Conservation (phyloP, 2,113 vertebrate species). For the Enhydra lutris region DNA sequence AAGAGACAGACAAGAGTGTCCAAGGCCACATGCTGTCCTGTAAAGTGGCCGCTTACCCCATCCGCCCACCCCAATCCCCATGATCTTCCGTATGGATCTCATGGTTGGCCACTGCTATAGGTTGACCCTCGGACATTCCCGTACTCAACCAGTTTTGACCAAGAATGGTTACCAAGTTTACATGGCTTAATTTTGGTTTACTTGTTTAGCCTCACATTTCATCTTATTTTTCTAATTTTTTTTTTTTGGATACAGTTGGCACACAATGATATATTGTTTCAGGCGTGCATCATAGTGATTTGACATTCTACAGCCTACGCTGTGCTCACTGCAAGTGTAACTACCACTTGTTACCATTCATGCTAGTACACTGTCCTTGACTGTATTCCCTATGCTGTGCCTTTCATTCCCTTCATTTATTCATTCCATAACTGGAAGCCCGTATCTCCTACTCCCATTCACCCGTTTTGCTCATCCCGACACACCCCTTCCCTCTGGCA, state of each 20-base stretch:
- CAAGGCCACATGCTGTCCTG: no score
- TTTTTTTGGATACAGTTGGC: not conserved
- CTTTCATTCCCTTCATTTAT: not conserved
- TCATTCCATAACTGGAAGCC: not conserved
- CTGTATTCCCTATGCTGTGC: not conserved
- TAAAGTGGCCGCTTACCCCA: not conserved
- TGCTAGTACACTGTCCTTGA: not conserved
- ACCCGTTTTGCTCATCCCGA: not conserved
- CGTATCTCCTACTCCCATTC: not conserved
- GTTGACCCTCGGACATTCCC: not conserved
- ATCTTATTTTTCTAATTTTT: not conserved
- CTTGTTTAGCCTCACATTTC: not conserved
- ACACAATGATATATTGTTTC: not conserved
- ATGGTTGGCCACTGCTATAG: not conserved
- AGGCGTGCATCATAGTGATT: not conserved
- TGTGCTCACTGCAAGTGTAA: not conserved
- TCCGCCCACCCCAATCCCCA: rapidly evolving
- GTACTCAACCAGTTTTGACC: no score
- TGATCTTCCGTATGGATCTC: not conserved
- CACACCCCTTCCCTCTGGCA: not conserved
- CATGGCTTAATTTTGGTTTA: not conserved
- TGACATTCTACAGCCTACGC: not conserved
- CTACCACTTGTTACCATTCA: not conserved
- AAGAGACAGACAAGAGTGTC: not conserved
- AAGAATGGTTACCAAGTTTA: not conserved